Conservation (phyloP, 2,113 vertebrate genomes). For the Ranitomeya imitator region DNA sequence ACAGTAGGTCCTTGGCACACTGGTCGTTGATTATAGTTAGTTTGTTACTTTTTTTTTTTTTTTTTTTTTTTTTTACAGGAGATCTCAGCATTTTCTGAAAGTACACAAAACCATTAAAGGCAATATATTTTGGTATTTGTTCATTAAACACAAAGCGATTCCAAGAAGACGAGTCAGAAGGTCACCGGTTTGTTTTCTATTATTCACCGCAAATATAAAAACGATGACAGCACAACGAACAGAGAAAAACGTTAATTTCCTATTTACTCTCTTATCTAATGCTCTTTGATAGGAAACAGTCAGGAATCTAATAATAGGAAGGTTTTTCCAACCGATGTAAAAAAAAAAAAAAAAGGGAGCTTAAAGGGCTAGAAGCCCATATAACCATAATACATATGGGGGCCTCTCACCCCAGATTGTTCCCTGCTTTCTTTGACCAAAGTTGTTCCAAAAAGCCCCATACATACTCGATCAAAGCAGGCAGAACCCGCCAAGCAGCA, state of each 20-base stretch:
- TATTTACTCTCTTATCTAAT: background rate
- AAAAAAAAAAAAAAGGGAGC: background rate
- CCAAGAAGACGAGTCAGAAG: background rate
- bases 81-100: background rate
- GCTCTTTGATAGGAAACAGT: slow-evolving; percentile 1
- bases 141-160: slow-evolving; percentile 5
- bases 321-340: background rate
- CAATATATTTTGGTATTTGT: background rate
- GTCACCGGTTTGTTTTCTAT: background rate
- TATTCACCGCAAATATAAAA: slow-evolving; percentile 18
- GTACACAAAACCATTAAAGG: background rate
- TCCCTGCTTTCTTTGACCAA: background rate
- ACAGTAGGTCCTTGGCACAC: background rate
- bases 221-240: background rate
- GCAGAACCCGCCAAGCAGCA: background rate
- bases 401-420: background rate
- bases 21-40: background rate
- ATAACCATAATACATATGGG: background rate
- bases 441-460: background rate
- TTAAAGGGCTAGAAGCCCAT: background rate
- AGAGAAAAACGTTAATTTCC: background rate
- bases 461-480: background rate
- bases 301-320: background rate
- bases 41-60: background rate
- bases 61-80: background rate